These are phyloP conservation scores for Heterochromis multidens DNA, from an alignment of 2,113 vertebrate genomes.

Conservation along the genomic window DNA sequence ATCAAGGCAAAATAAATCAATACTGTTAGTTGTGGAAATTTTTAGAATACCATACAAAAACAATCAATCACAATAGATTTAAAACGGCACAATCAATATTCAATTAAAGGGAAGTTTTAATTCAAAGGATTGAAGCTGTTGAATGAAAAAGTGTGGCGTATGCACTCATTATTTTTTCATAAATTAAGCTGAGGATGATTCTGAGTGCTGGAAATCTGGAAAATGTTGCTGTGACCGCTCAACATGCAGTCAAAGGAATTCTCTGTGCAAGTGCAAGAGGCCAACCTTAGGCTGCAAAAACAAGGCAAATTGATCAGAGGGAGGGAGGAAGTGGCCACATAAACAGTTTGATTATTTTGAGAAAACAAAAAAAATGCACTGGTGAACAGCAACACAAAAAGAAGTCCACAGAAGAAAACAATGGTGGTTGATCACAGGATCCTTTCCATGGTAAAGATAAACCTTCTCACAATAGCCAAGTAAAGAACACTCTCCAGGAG, in stretches of 20 bases:
- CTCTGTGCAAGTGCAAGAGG: neutral
- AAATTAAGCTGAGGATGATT: neutral
- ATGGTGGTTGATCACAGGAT: neutral
- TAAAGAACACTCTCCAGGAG: too few relatives aligned
- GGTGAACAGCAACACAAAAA: neutral
- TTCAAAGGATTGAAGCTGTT: neutral
- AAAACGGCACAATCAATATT: neutral
- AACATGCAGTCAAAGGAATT: neutral
- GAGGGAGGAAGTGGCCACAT: neutral
- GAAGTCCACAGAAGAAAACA: neutral
- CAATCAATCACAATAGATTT: neutral
- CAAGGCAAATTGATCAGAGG: neutral
- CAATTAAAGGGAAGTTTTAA: neutral
- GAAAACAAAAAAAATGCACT: neutral
- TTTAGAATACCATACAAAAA: neutral
- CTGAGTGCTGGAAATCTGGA: neutral
- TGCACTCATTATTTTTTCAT: neutral
- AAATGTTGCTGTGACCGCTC: neutral
- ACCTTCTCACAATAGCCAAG: neutral
- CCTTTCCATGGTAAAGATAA: neutral
- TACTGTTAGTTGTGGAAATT: neutral
- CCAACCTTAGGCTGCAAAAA: neutral
- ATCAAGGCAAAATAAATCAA: neutral
- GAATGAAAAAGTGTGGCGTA: neutral
- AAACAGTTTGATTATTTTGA: neutral